These are phyloP conservation scores for Lutjanus argentimaculatus DNA, from an alignment of 2,797 vertebrate genomes.

Conservation along the genomic window DNA sequence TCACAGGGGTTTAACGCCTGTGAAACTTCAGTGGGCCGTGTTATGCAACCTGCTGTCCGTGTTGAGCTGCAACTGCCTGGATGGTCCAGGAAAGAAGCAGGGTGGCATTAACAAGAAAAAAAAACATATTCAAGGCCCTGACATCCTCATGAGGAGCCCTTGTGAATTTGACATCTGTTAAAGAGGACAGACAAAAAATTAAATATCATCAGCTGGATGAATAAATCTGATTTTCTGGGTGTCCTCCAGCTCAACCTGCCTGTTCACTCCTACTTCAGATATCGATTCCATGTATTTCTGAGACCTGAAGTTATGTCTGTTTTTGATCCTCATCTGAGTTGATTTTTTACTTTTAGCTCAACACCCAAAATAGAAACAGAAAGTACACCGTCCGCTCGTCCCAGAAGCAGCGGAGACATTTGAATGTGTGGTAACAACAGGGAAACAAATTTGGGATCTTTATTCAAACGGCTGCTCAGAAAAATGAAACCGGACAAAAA, in stretches of 20 bases:
- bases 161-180: background rate
- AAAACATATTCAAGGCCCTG: background rate
- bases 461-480: background rate
- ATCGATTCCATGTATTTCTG: background rate
- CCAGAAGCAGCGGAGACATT: background rate
- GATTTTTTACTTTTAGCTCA: conserved; percentile 1
- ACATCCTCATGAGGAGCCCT: background rate
- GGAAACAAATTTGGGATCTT: background rate
- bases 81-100: conserved; percentile 3
- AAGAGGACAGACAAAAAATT: background rate
- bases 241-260: background rate
- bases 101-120: too few relatives aligned
- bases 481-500: background rate
- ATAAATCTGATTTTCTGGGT: background rate
- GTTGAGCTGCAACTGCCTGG: background rate
- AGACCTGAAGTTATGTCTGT: background rate
- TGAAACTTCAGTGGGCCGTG: conserved; percentile 15
- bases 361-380: conserved; percentile 16
- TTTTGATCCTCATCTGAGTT: conserved; percentile 3
- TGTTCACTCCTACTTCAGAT: conserved; percentile 7
- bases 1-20: conserved; percentile 36
- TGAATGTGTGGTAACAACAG: background rate
- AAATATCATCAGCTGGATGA: background rate
- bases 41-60: conserved; percentile 38
- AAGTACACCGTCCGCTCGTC: background rate